These are phyloP conservation scores for Carapus acus DNA, from an alignment of 2,797 vertebrate species.

Conservation along the genomic window DNA sequence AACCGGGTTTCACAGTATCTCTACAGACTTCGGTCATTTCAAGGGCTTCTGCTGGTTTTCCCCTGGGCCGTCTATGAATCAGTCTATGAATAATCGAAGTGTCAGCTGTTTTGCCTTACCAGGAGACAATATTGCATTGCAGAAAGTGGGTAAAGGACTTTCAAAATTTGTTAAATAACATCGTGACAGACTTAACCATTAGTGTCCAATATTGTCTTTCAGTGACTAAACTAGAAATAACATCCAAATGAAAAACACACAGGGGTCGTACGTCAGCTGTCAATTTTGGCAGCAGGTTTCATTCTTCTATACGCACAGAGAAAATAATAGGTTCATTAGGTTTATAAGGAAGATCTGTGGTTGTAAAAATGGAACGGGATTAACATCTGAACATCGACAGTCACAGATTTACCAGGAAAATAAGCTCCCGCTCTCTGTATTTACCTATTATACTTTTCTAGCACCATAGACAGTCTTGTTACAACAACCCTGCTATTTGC, in stretches of 20 bases:
- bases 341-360: slow-evolving; percentile 24
- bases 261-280: not conserved
- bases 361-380: slow-evolving; percentile 25
- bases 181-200: not conserved
- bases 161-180: slow-evolving; percentile 12
- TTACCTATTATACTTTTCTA: slow-evolving; percentile 11
- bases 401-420: slow-evolving; percentile 14
- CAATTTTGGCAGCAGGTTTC: not conserved
- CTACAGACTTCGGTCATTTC: slow-evolving; percentile 29
- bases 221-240: not conserved
- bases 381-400: slow-evolving; percentile 21
- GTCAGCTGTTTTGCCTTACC: slow-evolving; percentile 25
- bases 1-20: slow-evolving; percentile 24
- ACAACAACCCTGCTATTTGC: too few species aligned
- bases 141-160: slow-evolving; percentile 14
- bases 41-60: slow-evolving; percentile 30
- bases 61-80: slow-evolving; percentile 5
- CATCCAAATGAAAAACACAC: not conserved
- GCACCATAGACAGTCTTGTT: not conserved
- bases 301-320: not conserved
- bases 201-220: slow-evolving; percentile 2
- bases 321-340: slow-evolving; percentile 48
- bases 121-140: slow-evolving; percentile 8
- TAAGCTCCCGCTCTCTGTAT: not conserved
- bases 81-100: slow-evolving; percentile 21